Evolutionary conservation across 2,888 invertebrate species (phyloP), one percentile per base, ranked within the genome.

Genomic region (Iselma pallidipennis): DNA sequence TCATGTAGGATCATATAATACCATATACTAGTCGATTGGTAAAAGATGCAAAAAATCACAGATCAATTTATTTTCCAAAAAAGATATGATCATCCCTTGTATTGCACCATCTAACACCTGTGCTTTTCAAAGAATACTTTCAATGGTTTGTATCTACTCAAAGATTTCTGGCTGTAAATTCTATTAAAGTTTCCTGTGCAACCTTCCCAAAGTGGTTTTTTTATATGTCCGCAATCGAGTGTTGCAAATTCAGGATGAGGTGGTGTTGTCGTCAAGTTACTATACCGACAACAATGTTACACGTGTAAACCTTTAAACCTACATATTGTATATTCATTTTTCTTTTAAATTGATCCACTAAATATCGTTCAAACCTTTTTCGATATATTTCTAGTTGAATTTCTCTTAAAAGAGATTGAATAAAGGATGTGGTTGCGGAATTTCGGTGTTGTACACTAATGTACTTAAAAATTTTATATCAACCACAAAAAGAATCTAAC

Each of bases 211-310:
- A 26, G 28, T 28, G 50, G 10, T 26, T 16, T 50, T 50, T 26
- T 50, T 26, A 28, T 50, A 50, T 29, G 26, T 26, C n/a, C 14
- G 26, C 50, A 50, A 50, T 50, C 50, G 28, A 26, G 16, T 50
- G 50, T 50, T 19, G 16, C 28, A 50, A 50, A 50, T 50, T 29
- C 50, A 23, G 28, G 37, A 14, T 14, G 16, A 26, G n/a, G 26
- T 29, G 16, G 10, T 28, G 10, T 29, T 14, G 4, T 21, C 3
- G 5, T 14, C 42, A 16, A 37, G 42, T 37, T n/a, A 37, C 42
- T 16, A 37, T 37, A 2, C 4, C 42, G 2, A 26, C 16, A 14
- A 50, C 28, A 16, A 26, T 14, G 4, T 25, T 5, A 26, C 28
- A 50, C 10, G 9, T 19, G 25, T 26, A 25, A 28, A 25, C 7